phyloP scores from a whole-genome alignment of 1,140 invertebrate species.

The Protaetia brevitarsis region DNA sequence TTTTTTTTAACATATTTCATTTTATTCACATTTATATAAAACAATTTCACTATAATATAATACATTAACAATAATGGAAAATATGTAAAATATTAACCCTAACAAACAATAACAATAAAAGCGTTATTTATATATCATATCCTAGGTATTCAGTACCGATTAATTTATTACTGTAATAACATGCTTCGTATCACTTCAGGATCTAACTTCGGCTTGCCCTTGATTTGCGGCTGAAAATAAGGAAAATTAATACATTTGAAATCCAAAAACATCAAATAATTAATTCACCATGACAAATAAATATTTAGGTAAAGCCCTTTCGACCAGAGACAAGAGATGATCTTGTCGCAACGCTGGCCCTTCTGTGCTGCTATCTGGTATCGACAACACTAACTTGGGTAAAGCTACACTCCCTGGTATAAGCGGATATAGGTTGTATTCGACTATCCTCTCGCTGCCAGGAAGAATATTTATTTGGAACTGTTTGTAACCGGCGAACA shows the following conservation, averaged over 20 bases:
- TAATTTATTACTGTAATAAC: no score
- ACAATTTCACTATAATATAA: no score
- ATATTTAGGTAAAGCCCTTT: slow-evolving; percentile 57
- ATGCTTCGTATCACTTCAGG: neutral
- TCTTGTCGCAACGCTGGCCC: slow-evolving; percentile 51
- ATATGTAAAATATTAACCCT: no score
- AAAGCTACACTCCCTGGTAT: slow-evolving; percentile 66
- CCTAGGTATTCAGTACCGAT: neutral
- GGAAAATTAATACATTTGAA: slow-evolving; percentile 16
- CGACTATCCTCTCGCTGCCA: slow-evolving; percentile 56
- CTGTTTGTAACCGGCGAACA: slow-evolving; percentile 88
- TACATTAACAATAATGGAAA: no score
- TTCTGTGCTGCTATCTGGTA: slow-evolving; percentile 52
- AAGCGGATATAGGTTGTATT: slow-evolving; percentile 72
- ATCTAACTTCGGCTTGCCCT: slow-evolving; percentile 33
- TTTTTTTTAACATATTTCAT: no score
- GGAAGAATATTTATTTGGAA: slow-evolving; percentile 65
- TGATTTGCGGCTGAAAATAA: slow-evolving; percentile 40
- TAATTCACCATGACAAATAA: slow-evolving; percentile 59
- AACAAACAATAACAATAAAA: neutral
- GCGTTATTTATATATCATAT: no score
- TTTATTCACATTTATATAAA: no score
- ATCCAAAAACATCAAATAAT: neutral
- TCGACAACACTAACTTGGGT: slow-evolving; percentile 61
- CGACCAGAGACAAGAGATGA: slow-evolving; percentile 45